phyloP scores from a whole-genome alignment of 2,113 vertebrate genomes.

The Columba janthina region DNA sequence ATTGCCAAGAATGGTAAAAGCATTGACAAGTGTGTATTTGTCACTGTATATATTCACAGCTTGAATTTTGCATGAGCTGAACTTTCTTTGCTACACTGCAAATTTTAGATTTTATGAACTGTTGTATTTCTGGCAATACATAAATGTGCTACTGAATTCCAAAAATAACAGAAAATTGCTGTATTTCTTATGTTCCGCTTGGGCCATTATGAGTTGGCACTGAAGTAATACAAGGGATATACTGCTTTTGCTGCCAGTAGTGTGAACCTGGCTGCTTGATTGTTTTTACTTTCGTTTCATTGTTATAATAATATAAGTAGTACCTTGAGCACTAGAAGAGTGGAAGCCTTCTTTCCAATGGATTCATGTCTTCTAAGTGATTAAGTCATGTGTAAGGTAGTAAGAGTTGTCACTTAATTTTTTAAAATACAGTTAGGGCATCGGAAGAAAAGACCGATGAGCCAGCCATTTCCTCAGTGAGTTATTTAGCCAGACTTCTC shows the following conservation, averaged over 20 bases:
- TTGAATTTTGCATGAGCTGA: conserved; percentile 4
- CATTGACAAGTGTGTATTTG: background rate
- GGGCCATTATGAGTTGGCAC: background rate
- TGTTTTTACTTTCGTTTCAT: background rate
- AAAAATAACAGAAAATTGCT: background rate
- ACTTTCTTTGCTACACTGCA: background rate
- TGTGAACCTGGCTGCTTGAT: background rate
- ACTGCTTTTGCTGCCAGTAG: background rate
- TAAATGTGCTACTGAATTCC: background rate
- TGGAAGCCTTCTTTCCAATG: background rate
- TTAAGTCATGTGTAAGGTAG: background rate
- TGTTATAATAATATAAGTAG: background rate
- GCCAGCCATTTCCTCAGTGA: background rate
- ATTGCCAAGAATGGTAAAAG: background rate
- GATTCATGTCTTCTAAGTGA: background rate
- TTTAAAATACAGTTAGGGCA: background rate
- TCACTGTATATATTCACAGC: background rate
- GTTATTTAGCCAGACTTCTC: background rate
- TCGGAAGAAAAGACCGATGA: background rate
- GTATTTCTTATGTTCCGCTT: background rate
- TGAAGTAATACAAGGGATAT: background rate
- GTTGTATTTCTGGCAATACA: background rate
- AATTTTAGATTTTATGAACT: background rate
- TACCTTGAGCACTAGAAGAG: background rate
- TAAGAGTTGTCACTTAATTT: background rate